Conservation (phyloP, 2,113 vertebrate genomes). For the Bostrychus sinensis region DNA sequence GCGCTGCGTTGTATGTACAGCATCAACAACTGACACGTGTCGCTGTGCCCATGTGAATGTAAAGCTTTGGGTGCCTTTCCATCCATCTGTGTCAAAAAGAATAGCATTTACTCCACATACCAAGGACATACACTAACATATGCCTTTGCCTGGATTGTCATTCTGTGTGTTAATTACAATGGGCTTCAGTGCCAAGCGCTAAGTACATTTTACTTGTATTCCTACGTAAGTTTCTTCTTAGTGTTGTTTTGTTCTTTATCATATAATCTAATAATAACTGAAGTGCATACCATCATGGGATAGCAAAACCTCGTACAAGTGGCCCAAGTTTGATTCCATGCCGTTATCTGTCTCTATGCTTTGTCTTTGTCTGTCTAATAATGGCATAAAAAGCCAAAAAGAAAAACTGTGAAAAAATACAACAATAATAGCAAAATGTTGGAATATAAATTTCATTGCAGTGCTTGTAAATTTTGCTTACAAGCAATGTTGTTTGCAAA, state of each 20-base stretch:
- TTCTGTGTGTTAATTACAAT: not conserved
- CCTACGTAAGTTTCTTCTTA: not conserved
- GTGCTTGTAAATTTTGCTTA: too few species aligned
- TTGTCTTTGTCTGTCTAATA: too few species aligned
- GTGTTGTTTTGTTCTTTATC: not conserved
- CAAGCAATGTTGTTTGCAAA: too few species aligned
- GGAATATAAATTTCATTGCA: too few species aligned
- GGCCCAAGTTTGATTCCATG: too few species aligned
- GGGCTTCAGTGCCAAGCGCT: not conserved
- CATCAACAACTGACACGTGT: slow-evolving; percentile 41
- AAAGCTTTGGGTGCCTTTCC: not conserved
- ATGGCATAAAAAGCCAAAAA: too few species aligned
- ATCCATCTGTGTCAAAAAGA: not conserved
- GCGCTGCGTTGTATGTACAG: slow-evolving; percentile 38
- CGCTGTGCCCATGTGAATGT: slow-evolving; percentile 36
- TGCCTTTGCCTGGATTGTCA: not conserved
- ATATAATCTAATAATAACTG: too few species aligned
- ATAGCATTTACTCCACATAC: not conserved
- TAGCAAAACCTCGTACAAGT: too few species aligned
- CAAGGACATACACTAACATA: slow-evolving; percentile 4
- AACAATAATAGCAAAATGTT: too few species aligned
- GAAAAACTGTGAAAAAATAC: too few species aligned
- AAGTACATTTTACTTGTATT: not conserved
- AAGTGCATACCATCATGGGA: too few species aligned
- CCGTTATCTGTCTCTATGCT: too few species aligned